Percentiles rank a stretch among this genome's conserved stretches.
Conservation (phyloP, 2,113 vertebrate species). For the Pseudopipra pipra region DNA sequence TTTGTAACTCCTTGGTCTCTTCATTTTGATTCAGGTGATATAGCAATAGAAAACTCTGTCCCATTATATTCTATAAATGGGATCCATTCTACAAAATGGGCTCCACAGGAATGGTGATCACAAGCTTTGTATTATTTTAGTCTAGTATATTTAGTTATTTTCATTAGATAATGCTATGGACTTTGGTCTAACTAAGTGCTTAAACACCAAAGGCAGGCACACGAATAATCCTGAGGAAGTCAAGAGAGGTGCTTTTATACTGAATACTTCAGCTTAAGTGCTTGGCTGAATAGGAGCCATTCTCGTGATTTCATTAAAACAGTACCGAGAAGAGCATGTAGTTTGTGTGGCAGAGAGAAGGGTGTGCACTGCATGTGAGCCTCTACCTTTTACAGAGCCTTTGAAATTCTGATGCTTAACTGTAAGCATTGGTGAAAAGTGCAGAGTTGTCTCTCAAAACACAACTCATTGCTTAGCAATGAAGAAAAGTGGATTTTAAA, state of each 20-base stretch:
- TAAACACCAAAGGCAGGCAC: neutral
- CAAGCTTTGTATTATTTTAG: neutral
- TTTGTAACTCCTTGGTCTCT: neutral
- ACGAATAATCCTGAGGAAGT: neutral
- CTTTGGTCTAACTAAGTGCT: neutral
- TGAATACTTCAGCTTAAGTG: neutral
- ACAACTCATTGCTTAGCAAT: neutral
- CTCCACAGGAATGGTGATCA: neutral
- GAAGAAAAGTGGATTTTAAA: neutral
- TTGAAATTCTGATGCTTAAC: neutral
- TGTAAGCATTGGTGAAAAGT: neutral
- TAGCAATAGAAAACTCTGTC: neutral
- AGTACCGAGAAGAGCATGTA: neutral
- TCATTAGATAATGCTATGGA: neutral
- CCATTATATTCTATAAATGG: neutral
- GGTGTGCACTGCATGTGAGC: rapidly evolving
- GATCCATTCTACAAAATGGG: neutral
- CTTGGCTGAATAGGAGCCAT: neutral
- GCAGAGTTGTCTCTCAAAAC: neutral
- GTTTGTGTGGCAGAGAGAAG: neutral
- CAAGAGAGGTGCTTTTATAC: neutral
- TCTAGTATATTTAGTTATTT: neutral
- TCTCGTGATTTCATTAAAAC: neutral
- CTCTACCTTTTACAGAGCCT: neutral
- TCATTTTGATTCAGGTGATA: neutral